Base-by-base conservation (phyloP, 35 echinoderm and acorn worm genomes). In the Holothuria glaberrima region DNA sequence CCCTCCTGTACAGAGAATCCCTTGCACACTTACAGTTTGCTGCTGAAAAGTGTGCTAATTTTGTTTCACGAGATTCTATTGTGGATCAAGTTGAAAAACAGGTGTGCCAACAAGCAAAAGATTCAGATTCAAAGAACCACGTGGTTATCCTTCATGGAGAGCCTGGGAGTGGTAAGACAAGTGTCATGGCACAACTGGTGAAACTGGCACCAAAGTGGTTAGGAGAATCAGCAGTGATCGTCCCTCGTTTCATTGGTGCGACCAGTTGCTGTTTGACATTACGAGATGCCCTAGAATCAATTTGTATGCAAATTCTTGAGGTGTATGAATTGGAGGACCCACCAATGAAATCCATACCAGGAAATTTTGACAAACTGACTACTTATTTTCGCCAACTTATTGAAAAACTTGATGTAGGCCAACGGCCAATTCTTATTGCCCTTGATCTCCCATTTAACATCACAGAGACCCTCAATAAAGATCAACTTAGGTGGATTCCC, bases 401-500 rank as follows among this genome's bases (percentile, higher is more conserved):
- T 50, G 91, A 94, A 24, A 98, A 80, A 73, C 70, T 94, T 38
- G 71, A 91, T 46, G 90, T 74, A 60, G 87, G 70, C 5, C 46
- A 66, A 0, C 92, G 81, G 75, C 96, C 96, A 13, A 69, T 98
- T 32, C 83, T 94, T 59, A 94, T 98, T 70, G 82, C 94, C 22
- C 45, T 98, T 38, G 96, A 98, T 67, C 89, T 93, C 32, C 93
- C 91, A 12, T 61, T 74, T 21, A 88, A 68, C 46, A 87, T 94
- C 44, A 83, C 92, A 2, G 57, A 93, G 45, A 72, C 86, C 27
- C 78, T 95, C n/a, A 80, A 34, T 41, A 82, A 92, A 48, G 88
- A 99, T 30, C 88, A 91, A 22, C 76, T 99, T 33, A 69, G 92
- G n/a, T 99, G 97, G 97, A 88, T 99, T 14, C 97, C 93, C 0